Base-by-base conservation (phyloP, 1,140 invertebrate species). In the Acromyrmex charruanus region DNA sequence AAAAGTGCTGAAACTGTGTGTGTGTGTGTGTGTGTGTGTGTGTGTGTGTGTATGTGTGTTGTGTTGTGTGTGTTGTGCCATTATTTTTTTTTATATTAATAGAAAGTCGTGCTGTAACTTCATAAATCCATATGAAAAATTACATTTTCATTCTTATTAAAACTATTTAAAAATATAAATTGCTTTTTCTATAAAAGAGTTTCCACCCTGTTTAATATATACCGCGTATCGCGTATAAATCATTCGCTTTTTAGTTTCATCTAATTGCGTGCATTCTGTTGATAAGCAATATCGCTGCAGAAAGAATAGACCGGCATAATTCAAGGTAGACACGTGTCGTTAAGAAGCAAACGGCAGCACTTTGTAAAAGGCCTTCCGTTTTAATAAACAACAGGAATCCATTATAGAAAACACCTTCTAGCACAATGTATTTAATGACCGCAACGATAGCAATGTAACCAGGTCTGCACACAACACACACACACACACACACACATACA, bases 301-400 rank as follows among this genome's bases (percentile, higher is more conserved):
- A 31, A 51, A 4, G 10, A 5, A 10, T 18, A 72, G 25, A 59
- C 31, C 28, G 49, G 39, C 28, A 31, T 55, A 66, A 66, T 49
- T 86, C 51, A 75, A 86, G 35, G 39, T 72, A 59, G 69, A 85
- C 77, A 35, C 82, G 35, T 55, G 49, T 63, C 77, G 89, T 80
- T 71, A 85, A 88, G 51, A 51, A 35, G 71, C 14, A 58, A 51
- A 44, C 69, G 49, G 55, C 74, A 85, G 80, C 68, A 65, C 44
- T 75, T 68, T 69, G 66, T 84, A 84, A 68, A 53, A 12, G 65
- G 44, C 75, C 85, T 74, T 12, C 77, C 77, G 89, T 89, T 82
- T 82, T 91, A 89, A 91, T 91, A 91, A 91, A 85, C 88, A 90
- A 90, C 86, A 75, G 77, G 88, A 87, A 85, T 90, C 82, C 85